Conservation (phyloP, 2,797 vertebrate genomes). For the Hippopotamyrus pictus region DNA sequence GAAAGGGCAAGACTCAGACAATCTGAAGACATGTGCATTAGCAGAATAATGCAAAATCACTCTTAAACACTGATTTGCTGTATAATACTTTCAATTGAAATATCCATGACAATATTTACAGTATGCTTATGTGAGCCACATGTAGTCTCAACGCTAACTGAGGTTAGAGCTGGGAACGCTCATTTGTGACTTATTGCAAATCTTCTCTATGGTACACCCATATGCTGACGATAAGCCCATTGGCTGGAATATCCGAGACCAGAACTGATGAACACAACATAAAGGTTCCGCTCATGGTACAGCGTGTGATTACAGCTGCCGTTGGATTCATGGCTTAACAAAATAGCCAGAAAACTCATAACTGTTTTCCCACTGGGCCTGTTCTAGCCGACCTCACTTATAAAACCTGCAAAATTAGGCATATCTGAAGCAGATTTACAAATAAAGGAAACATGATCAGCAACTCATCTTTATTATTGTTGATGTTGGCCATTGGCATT, state of each 20-base stretch:
- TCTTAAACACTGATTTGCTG: background rate
- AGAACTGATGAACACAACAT: background rate
- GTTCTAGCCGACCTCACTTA: background rate
- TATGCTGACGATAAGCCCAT: background rate
- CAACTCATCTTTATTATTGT: background rate
- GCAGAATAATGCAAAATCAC: background rate
- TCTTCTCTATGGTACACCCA: background rate
- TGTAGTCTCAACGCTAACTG: background rate
- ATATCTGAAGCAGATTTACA: background rate
- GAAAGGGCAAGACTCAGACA: background rate
- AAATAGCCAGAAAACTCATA: background rate
- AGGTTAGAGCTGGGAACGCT: background rate
- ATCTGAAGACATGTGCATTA: background rate
- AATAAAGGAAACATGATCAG: background rate
- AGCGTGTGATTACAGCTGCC: background rate
- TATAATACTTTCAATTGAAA: background rate
- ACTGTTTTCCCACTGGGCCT: background rate
- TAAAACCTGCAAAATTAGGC: background rate
- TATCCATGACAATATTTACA: background rate
- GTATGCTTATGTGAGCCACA: background rate
- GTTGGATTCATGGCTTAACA: background rate
- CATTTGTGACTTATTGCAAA: background rate
- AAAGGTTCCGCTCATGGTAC: background rate
- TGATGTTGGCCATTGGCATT: background rate
- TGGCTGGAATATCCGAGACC: background rate